Base-by-base conservation (phyloP, 2,888 invertebrate genomes). In the Calliphora vomitoria region DNA sequence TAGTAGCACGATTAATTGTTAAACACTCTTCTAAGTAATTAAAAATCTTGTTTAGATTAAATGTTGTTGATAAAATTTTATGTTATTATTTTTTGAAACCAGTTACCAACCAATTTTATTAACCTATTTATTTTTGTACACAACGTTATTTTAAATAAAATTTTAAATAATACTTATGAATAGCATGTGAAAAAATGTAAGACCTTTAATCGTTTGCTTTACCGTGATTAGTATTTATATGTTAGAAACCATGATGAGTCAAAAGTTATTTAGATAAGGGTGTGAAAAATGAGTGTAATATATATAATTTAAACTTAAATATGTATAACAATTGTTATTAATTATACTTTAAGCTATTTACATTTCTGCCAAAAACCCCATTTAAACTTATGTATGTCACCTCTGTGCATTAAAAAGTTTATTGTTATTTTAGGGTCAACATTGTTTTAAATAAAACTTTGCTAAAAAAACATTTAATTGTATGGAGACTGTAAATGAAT, bases 101-200 rank as follows among this genome's bases (percentile, higher is more conserved):
- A 55, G 20, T 55, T 55, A 10, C 10, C n/a, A 50, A 50, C 8
- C 10, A 55, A 55, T 20, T 53, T 18, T 4, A 8, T 53, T 53
- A 53, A 53, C 53, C 53, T 53, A 53, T 18, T 20, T 55, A 55
- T 55, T 55, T 55, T 50, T 50, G 50, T 50, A 15, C 13, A 44
- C 11, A 44, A 44, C 50, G 5, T n/a, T 15, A 6, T 15, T 50
- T 50, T 5, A n/a, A 50, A 50, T 50, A 50, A 50, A 50, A 20
- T 20, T 55, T 55, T 55, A 55, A 55, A 50, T 50, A 50, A 50
- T 50, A 55, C 55, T 55, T 55, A 20, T 55, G 55, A 55, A 55
- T 18, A 55, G 55, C 55, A 55, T 55, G 55, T 60, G 60, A 60
- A 60, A 25, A 11, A 13, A 5, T 31, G 4, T 31, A 31, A 4